phyloP scores from a whole-genome alignment of 92 coral and sea anemone species.

The Actinostola sp. region DNA sequence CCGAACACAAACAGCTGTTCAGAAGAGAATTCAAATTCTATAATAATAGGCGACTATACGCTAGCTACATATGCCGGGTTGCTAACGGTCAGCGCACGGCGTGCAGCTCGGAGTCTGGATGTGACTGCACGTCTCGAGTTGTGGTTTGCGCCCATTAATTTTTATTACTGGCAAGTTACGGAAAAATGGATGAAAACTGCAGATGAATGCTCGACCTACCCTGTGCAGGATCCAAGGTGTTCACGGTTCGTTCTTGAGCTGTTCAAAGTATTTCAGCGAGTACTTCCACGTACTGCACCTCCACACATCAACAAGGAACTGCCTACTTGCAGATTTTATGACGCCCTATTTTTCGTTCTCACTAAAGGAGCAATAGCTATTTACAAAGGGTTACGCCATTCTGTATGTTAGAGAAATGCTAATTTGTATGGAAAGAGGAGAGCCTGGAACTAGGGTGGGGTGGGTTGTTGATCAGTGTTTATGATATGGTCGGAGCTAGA shows the following conservation, averaged over 20 bases:
- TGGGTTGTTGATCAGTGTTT: slow-evolving; percentile 8
- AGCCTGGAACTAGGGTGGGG: slow-evolving; percentile 39
- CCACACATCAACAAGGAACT: slow-evolving; percentile 5
- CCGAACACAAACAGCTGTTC: slow-evolving; percentile 9
- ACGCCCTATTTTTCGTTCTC: slow-evolving; percentile 33
- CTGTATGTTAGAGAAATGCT: slow-evolving; percentile 30
- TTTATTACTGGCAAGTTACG: too few relatives aligned
- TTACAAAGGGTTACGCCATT: slow-evolving; percentile 49
- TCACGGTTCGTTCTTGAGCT: not conserved
- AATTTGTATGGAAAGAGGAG: slow-evolving; percentile 18
- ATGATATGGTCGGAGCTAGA: not conserved
- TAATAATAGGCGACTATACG: not conserved
- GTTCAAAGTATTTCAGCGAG: not conserved
- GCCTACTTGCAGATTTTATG: not conserved
- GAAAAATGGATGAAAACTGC: too few relatives aligned
- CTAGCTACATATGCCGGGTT: not conserved
- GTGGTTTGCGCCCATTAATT: too few relatives aligned
- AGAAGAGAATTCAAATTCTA: slow-evolving; percentile 1
- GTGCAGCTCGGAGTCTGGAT: not conserved
- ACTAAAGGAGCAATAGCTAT: slow-evolving; percentile 28
- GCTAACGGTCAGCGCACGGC: not conserved
- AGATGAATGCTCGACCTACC: too few relatives aligned
- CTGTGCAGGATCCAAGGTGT: slow-evolving; percentile 4
- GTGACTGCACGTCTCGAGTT: not conserved
- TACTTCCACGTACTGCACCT: not conserved